Percentiles rank a stretch among this genome's conserved stretches.
Conservation (phyloP, 2,888 invertebrate species). For the Calephelis perditalis region DNA sequence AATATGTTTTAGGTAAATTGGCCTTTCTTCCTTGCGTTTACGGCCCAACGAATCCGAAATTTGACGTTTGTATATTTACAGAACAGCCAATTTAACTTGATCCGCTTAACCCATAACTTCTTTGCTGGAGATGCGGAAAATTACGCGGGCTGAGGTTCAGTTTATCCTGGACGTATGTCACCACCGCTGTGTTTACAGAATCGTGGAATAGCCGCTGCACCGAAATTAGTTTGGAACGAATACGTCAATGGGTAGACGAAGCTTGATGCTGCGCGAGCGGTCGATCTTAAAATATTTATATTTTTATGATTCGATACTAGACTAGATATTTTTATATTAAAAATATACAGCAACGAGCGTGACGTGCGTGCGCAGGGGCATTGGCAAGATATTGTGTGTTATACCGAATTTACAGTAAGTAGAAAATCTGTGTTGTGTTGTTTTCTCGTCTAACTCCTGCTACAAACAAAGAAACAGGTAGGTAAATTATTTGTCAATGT, state of each 20-base stretch:
- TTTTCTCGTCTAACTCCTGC: conserved; percentile 13
- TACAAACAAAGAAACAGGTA: conserved; percentile 7
- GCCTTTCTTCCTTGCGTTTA: conserved; percentile 30
- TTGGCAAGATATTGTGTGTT: conserved; percentile 31
- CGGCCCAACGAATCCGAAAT: conserved; percentile 24
- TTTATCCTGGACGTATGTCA: conserved; percentile 47
- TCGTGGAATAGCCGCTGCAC: conserved; percentile 74
- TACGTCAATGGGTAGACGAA: conserved; percentile 72
- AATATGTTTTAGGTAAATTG: conserved; percentile 28
- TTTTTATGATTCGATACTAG: conserved; percentile 68
- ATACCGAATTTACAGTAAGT: conserved; percentile 33
- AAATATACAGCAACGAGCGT: conserved; percentile 53
- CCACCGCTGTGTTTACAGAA: conserved; percentile 71
- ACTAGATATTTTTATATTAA: conserved; percentile 63
- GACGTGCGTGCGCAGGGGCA: conserved; percentile 47
- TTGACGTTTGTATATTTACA: conserved; percentile 41
- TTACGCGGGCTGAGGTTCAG: conserved; percentile 42
- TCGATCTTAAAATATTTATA: conserved; percentile 63
- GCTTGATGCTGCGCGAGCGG: conserved; percentile 53
- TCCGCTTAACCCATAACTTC: conserved; percentile 40
- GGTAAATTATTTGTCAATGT: background rate
- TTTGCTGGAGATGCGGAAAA: conserved; percentile 35
- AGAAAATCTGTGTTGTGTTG: conserved; percentile 27
- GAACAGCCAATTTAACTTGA: conserved; percentile 43
- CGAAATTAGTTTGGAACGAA: conserved; percentile 74